Evolutionary conservation across 2,113 vertebrate species (phyloP).

Genomic region (Holacanthus passer): DNA sequence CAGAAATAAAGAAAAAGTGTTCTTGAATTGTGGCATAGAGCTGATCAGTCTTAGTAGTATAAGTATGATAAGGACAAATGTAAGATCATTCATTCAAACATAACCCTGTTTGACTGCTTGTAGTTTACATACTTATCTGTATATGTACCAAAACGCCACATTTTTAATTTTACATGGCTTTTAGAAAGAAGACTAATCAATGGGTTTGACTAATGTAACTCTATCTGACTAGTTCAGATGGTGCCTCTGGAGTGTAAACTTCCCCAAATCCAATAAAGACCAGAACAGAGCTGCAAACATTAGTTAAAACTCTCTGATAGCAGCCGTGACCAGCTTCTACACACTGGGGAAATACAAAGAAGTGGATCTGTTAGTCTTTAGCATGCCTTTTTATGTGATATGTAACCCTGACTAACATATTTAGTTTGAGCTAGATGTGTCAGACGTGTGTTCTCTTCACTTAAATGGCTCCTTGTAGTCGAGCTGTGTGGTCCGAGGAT

Average conservation of each 20-base stretch:
- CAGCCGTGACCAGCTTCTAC: neutral
- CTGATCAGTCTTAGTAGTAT: too few species aligned
- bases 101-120: too few species aligned
- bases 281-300: neutral
- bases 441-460: neutral
- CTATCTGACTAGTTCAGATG: neutral
- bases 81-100: too few species aligned
- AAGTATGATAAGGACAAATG: too few species aligned
- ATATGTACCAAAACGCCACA: too few species aligned
- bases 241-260: neutral
- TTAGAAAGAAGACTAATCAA: neutral
- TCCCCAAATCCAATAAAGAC: too few species aligned
- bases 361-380: neutral
- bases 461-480: slow-evolving; percentile 6
- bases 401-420: neutral
- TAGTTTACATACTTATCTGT: neutral
- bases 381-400: neutral
- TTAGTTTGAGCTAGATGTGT: neutral
- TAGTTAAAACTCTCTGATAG: neutral
- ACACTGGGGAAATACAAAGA: neutral
- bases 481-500: slow-evolving; percentile 1
- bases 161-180: neutral
- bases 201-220: neutral
- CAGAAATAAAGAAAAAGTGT: neutral
- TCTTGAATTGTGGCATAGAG: too few species aligned